Percentiles rank a stretch among this genome's conserved stretches.
phyloP scores from a whole-genome alignment of 2,888 invertebrate genomes.

The Andrena praecox region DNA sequence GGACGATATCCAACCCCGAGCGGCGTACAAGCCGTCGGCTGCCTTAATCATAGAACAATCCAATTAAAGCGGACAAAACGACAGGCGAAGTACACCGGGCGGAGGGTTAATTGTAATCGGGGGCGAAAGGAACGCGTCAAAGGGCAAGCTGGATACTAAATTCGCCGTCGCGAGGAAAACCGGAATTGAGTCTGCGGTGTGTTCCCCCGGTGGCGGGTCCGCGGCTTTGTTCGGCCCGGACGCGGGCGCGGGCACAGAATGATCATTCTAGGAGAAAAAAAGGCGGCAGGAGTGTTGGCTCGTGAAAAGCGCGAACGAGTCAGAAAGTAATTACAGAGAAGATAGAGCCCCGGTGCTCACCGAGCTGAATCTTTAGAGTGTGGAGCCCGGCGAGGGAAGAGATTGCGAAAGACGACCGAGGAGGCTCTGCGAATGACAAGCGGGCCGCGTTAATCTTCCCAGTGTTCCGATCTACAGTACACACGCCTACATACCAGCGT shows the following conservation, averaged over 20 bases:
- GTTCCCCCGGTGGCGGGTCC: constrained; percentile 38
- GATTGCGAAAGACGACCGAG: constrained; percentile 46
- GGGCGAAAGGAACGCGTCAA: constrained; percentile 17
- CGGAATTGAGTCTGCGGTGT: constrained; percentile 7
- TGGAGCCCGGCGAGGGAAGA: constrained; percentile 38
- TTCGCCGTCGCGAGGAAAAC: constrained; percentile 6
- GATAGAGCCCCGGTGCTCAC: constrained; percentile 46
- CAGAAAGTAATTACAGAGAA: constrained; percentile 64
- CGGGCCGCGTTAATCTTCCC: constrained; percentile 11
- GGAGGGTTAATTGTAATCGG: constrained; percentile 43
- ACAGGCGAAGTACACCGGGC: constrained; percentile 1
- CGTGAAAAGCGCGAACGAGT: constrained; percentile 61
- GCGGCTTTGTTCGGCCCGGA: constrained; percentile 45
- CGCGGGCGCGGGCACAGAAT: constrained; percentile 15
- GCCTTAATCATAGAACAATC: constrained; percentile 16
- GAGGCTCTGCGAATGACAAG: constrained; percentile 57
- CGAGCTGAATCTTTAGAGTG: constrained; percentile 48
- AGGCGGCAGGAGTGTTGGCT: constrained; percentile 35
- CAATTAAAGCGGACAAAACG: constrained; percentile 25
- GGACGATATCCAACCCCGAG: no score
- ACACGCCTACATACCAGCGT: not conserved
- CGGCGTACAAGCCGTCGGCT: not conserved
- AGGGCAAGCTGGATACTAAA: constrained; percentile 17
- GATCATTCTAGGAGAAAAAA: constrained; percentile 49
- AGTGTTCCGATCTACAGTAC: constrained; percentile 5